Conservation (phyloP, 2,797 vertebrate species). For the Smutsia gigantea region DNA sequence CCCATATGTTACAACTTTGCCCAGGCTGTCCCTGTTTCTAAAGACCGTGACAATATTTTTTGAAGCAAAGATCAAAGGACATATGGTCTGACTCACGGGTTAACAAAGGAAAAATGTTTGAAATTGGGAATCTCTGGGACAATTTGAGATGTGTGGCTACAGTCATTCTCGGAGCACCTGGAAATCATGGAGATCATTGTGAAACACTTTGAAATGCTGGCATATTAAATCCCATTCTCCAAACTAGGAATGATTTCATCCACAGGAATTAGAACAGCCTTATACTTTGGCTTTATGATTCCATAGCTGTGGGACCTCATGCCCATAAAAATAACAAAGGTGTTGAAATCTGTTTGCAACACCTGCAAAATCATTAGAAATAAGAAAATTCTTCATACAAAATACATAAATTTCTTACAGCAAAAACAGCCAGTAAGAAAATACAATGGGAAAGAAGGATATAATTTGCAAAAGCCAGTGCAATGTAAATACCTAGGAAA, state of each 20-base stretch:
- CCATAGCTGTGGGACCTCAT: not conserved
- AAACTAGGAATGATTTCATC: not conserved
- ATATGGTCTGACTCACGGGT: conserved; percentile 74
- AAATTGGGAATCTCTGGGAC: conserved; percentile 62
- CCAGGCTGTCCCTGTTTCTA: conserved; percentile 66
- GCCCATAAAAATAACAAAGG: not conserved
- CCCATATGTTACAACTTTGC: conserved; percentile 75
- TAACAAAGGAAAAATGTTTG: conserved; percentile 72
- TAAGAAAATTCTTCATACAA: not conserved
- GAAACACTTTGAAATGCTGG: conserved; percentile 53
- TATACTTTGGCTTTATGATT: not conserved
- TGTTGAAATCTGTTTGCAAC: not conserved
- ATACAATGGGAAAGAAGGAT: not conserved
- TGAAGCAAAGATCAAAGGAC: conserved; percentile 80
- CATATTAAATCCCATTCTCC: not conserved
- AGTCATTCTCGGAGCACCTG: conserved; percentile 67
- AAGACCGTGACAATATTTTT: conserved; percentile 70
- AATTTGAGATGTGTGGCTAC: conserved; percentile 53
- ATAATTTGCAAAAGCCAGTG: conserved; percentile 48
- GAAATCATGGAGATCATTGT: conserved; percentile 54
- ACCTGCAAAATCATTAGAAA: conserved; percentile 12
- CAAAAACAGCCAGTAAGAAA: conserved; percentile 30
- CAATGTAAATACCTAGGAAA: conserved; percentile 62
- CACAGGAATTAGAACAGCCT: not conserved
- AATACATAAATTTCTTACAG: not conserved